phyloP scores from a whole-genome alignment of 2,888 invertebrate genomes.

The Chamaedrilus cognettii region DNA sequence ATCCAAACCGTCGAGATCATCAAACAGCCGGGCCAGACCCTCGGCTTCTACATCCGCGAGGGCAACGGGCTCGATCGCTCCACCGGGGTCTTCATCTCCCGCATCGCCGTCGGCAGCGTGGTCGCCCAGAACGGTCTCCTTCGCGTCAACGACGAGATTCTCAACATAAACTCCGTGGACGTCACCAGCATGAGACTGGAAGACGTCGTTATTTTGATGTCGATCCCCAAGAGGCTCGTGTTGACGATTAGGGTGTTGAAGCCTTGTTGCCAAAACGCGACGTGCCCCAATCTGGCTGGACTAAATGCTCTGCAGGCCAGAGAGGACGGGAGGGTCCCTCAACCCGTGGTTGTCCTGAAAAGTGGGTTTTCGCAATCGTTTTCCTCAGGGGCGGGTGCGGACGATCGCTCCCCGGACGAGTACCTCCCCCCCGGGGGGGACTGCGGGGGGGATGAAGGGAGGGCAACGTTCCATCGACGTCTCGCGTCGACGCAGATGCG shows the following conservation, averaged over 20 bases:
- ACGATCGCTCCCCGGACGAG: constrained; percentile 35
- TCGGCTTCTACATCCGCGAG: constrained; percentile 96
- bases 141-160: constrained; percentile 97
- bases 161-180: constrained; percentile 97
- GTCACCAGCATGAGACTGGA: constrained; percentile 97
- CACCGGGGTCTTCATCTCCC: constrained; percentile 97
- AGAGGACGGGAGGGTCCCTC: constrained; percentile 40
- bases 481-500: background rate
- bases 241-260: constrained; percentile 73
- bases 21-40: constrained; percentile 96
- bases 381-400: too few species aligned
- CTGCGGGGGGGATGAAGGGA: constrained; percentile 25
- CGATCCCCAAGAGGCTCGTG: constrained; percentile 93
- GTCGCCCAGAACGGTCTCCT: constrained; percentile 97
- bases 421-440: constrained; percentile 40
- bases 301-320: constrained; percentile 49
- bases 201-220: constrained; percentile 99
- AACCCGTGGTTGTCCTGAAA: constrained; percentile 54
- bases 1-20: constrained; percentile 84
- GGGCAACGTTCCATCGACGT: constrained; percentile 17
- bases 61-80: constrained; percentile 96
- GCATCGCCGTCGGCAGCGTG: constrained; percentile 93
- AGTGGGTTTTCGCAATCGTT: constrained; percentile 45
- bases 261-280: constrained; percentile 38
- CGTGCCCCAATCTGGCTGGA: constrained; percentile 48